Conservation (phyloP, 2,888 invertebrate species). For the Eilema caniola region DNA sequence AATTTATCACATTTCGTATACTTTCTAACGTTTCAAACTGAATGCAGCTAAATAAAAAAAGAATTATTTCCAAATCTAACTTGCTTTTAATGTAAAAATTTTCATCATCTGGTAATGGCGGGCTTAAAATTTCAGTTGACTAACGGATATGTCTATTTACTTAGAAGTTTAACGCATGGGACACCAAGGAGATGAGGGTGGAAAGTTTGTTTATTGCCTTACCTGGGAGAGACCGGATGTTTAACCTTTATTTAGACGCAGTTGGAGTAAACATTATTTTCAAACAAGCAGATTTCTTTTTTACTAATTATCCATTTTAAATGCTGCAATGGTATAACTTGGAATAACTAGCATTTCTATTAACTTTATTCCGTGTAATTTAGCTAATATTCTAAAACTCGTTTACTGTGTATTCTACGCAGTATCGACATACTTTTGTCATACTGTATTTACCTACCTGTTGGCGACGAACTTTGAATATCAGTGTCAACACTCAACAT, state of each 20-base stretch:
- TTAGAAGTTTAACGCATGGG: constrained; percentile 34
- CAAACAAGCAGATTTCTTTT: constrained; percentile 9
- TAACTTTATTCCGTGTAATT: background rate
- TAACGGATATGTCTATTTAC: constrained; percentile 31
- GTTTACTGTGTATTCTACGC: background rate
- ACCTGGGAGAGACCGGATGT: constrained; percentile 67
- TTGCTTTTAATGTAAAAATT: constrained; percentile 1
- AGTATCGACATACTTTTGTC: background rate
- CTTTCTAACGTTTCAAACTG: constrained; percentile 38
- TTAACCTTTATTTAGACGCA: constrained; percentile 49
- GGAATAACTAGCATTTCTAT: background rate
- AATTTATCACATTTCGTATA: constrained; percentile 28
- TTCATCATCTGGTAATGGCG: constrained; percentile 1
- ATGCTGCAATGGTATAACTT: background rate
- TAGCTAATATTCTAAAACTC: background rate
- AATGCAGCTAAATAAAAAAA: constrained; percentile 9
- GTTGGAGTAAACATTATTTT: constrained; percentile 24
- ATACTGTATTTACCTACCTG: background rate
- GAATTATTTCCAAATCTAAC: constrained; percentile 7
- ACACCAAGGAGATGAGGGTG: constrained; percentile 28
- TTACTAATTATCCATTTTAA: background rate
- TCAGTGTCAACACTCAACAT: constrained; percentile 42
- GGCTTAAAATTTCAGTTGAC: constrained; percentile 13
- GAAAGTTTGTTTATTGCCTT: constrained; percentile 57
- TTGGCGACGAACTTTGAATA: constrained; percentile 19